phyloP scores from a whole-genome alignment of 1,140 invertebrate species.

The Galendromus occidentalis region DNA sequence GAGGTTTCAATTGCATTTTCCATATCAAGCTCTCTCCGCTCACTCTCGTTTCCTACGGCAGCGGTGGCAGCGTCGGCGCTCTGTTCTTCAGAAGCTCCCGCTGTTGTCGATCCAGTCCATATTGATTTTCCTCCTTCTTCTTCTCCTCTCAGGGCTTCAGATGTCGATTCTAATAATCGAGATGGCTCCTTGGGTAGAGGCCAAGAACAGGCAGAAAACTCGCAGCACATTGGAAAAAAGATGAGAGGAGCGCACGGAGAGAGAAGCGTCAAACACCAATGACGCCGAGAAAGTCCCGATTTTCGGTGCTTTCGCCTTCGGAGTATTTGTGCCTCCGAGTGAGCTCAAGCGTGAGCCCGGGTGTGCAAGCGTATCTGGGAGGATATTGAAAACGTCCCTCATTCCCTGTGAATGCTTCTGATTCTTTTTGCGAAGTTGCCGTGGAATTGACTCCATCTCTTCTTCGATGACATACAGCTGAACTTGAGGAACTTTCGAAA shows the following conservation, averaged over 20 bases:
- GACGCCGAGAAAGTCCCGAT: neutral
- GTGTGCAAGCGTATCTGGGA: no score
- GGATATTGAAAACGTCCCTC: no score
- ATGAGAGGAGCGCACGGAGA: neutral
- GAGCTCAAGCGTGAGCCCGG: no score
- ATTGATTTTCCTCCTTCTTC: neutral
- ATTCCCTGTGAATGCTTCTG: no score
- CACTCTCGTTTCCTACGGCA: neutral
- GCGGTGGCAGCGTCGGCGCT: neutral
- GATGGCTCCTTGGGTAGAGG: neutral
- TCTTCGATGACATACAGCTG: no score
- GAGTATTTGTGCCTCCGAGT: neutral
- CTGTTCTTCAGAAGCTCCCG: neutral
- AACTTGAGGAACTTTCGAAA: no score
- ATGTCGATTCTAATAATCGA: slow-evolving; percentile 10
- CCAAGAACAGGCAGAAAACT: neutral
- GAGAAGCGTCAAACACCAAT: neutral
- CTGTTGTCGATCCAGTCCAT: neutral
- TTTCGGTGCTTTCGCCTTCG: neutral
- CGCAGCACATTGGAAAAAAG: neutral
- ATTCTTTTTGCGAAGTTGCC: no score
- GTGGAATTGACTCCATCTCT: no score
- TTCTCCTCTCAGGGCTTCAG: slow-evolving; percentile 3
- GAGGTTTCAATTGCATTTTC: slow-evolving; percentile 9
- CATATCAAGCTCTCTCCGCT: neutral